Conservation (phyloP, 2,888 invertebrate genomes). For the Ochlodes sylvanus region DNA sequence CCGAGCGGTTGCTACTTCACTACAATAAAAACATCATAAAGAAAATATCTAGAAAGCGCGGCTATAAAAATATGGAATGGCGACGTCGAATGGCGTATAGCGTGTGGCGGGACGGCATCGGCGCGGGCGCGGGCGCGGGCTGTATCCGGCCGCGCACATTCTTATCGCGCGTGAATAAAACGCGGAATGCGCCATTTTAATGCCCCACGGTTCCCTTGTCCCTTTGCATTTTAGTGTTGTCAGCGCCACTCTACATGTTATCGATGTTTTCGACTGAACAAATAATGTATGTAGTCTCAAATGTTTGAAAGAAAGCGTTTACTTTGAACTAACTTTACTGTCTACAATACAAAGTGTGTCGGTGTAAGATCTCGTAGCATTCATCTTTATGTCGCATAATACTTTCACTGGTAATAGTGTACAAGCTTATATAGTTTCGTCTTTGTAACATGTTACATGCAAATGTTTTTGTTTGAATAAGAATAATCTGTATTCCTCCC, state of each 20-base stretch:
- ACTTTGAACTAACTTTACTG: too few relatives aligned
- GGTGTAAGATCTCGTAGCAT: too few relatives aligned
- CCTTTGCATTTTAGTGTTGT: conserved; percentile 48
- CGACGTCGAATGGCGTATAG: conserved; percentile 25
- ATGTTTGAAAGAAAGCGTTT: too few relatives aligned
- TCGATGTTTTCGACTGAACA: background rate
- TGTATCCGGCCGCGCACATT: conserved; percentile 51
- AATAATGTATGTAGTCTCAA: too few relatives aligned
- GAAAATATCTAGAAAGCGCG: conserved; percentile 5
- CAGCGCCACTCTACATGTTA: conserved; percentile 5
- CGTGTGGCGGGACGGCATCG: conserved; percentile 1
- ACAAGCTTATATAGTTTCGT: too few relatives aligned
- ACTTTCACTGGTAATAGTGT: too few relatives aligned
- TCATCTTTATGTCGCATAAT: too few relatives aligned
- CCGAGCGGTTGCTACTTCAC: background rate
- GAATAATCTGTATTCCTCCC: too few relatives aligned
- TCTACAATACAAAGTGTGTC: too few relatives aligned
- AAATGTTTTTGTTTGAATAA: too few relatives aligned
- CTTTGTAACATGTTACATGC: too few relatives aligned
- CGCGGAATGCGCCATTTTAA: conserved; percentile 65
- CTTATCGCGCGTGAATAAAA: conserved; percentile 69
- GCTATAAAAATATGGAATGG: conserved; percentile 33
- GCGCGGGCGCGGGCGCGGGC: conserved; percentile 13
- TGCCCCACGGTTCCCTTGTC: conserved; percentile 61
- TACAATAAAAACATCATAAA: conserved; percentile 10